phyloP scores from a whole-genome alignment of 2,888 invertebrate genomes.

The Aricia artaxerxes region DNA sequence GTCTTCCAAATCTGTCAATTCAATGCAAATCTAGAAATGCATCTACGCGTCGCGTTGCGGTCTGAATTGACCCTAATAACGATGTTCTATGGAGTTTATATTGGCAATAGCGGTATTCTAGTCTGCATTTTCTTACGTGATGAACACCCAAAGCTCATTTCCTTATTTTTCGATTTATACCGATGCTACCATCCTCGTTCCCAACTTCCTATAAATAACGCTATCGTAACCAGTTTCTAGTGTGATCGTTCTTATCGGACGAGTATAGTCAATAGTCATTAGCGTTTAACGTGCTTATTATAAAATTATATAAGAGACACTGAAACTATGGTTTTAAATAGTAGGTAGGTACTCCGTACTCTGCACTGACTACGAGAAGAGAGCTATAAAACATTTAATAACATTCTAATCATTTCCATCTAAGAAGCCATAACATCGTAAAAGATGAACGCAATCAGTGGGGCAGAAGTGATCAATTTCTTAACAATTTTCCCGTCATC shows the following conservation, averaged over 20 bases:
- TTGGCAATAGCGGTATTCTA: neutral
- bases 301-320: neutral
- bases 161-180: neutral
- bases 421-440: conserved; percentile 37
- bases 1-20: too few species aligned
- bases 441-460: conserved; percentile 61
- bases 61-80: too few species aligned
- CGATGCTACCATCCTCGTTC: neutral
- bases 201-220: conserved; percentile 5
- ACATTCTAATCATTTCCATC: neutral
- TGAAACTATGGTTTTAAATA: neutral
- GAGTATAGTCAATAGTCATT: neutral
- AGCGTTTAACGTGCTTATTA: neutral
- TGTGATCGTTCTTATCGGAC: neutral
- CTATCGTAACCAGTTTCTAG: neutral
- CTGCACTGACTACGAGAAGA: neutral
- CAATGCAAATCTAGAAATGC: too few species aligned
- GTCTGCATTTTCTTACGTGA: conserved; percentile 8
- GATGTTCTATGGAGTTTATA: neutral
- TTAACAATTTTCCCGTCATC: conserved; percentile 78
- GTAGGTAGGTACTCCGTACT: neutral
- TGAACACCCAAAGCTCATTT: neutral
- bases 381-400: neutral
- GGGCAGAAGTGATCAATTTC: conserved; percentile 77
- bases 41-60: too few species aligned